Percentiles rank a stretch among this genome's conserved stretches.
Conservation (phyloP, 2,797 vertebrate genomes). For the Ptychadena robeensis region DNA sequence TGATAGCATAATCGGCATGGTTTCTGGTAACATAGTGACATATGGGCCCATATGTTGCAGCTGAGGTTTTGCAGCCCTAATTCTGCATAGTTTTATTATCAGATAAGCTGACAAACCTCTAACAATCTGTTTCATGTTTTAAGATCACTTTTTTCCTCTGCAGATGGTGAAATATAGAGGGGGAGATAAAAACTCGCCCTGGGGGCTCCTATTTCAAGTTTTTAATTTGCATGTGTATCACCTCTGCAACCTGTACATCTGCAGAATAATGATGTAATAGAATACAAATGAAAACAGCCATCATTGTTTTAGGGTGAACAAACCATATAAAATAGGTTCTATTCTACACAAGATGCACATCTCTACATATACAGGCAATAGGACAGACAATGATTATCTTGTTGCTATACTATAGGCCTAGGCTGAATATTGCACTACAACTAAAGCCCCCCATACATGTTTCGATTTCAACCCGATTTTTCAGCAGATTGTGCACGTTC, state of each 20-base stretch:
- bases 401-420: too few relatives aligned
- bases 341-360: too few relatives aligned
- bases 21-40: conserved; percentile 32
- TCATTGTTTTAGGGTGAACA: too few relatives aligned
- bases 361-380: too few relatives aligned
- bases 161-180: conserved; percentile 28
- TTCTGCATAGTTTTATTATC: conserved; percentile 34
- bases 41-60: conserved; percentile 39
- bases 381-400: too few relatives aligned
- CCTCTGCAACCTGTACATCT: background rate
- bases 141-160: conserved; percentile 12
- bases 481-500: too few relatives aligned
- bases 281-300: background rate
- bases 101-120: conserved; percentile 7
- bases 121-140: conserved; percentile 55
- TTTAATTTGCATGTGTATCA: conserved; percentile 33
- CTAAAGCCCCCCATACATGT: too few relatives aligned
- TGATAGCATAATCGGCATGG: conserved; percentile 18
- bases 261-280: background rate
- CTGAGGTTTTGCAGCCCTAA: conserved; percentile 25
- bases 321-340: too few relatives aligned
- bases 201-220: background rate
- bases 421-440: too few relatives aligned
- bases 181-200: background rate
- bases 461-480: too few relatives aligned